Conservation (phyloP, 2,888 invertebrate genomes). For the Hypercompe scribonia region DNA sequence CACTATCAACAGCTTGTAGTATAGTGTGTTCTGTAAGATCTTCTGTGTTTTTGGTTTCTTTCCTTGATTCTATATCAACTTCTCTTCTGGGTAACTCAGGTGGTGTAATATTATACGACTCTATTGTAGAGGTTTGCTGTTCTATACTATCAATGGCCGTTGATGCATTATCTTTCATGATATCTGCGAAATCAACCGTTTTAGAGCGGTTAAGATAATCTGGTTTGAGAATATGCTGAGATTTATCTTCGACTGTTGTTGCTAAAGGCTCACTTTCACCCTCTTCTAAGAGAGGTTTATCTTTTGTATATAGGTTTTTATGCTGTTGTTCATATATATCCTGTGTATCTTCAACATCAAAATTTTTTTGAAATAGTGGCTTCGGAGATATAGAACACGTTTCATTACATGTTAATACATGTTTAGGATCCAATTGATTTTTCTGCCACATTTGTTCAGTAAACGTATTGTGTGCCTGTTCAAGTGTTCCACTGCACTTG, state of each 20-base stretch:
- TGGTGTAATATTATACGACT: neutral
- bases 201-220: neutral
- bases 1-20: slow-evolving; percentile 3
- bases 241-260: neutral
- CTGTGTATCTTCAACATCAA: slow-evolving; percentile 14
- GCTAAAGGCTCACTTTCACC: neutral
- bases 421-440: slow-evolving; percentile 32
- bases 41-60: neutral
- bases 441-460: slow-evolving; percentile 4
- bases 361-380: neutral
- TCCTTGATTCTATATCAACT: neutral
- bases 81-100: neutral
- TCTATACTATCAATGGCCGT: neutral
- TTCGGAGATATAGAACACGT: slow-evolving; percentile 42
- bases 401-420: slow-evolving; percentile 40
- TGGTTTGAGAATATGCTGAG: neutral
- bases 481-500: slow-evolving; percentile 2
- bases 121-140: neutral
- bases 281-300: slow-evolving; percentile 13
- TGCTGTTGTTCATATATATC: slow-evolving; percentile 16
- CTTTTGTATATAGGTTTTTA: neutral
- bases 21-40: neutral
- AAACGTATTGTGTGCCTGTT: neutral
- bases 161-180: neutral
- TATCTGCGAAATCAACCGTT: neutral